A percentile compares a stretch with the other conserved stretches of the same genome.
These are phyloP conservation scores for Indicator maculatus DNA, from an alignment of 2,113 vertebrate species.

Conservation along the genomic window DNA sequence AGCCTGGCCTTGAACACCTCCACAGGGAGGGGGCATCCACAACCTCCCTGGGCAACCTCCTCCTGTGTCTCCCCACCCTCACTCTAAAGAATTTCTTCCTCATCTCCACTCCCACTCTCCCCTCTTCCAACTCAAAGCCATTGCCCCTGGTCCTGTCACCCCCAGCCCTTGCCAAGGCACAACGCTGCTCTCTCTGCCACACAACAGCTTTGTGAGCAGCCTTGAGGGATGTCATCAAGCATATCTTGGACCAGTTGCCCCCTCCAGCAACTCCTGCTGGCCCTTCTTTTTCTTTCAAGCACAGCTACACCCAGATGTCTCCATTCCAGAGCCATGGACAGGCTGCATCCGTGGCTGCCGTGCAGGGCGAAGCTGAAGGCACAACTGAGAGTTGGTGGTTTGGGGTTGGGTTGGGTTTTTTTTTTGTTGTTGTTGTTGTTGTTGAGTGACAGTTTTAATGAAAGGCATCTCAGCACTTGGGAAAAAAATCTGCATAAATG, in stretches of 20 bases:
- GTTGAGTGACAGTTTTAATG: conserved; percentile 64
- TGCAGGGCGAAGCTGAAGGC: neutral
- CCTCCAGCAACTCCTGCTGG: neutral
- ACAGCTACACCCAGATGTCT: neutral
- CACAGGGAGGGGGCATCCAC: too few species aligned
- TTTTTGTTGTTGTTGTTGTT: too few species aligned
- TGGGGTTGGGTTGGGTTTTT: too few species aligned
- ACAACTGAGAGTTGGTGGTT: neutral
- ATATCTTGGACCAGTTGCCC: fast-evolving
- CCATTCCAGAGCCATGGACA: fast-evolving
- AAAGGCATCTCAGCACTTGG: conserved; percentile 27
- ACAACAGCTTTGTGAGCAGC: fast-evolving
- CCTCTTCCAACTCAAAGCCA: too few species aligned
- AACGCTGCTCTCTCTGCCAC: neutral
- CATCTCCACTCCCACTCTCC: too few species aligned
- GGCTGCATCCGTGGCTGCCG: neutral
- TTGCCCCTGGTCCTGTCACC: too few species aligned
- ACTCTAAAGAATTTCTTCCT: too few species aligned
- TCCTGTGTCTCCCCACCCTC: too few species aligned
- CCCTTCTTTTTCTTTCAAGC: neutral
- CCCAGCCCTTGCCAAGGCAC: too few species aligned
- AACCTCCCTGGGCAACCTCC: too few species aligned
- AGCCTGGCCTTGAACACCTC: too few species aligned
- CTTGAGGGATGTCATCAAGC: fast-evolving
- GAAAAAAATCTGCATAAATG: conserved; percentile 67